Base-by-base conservation (phyloP, 2,113 vertebrate species). In the Sebastes fasciatus region DNA sequence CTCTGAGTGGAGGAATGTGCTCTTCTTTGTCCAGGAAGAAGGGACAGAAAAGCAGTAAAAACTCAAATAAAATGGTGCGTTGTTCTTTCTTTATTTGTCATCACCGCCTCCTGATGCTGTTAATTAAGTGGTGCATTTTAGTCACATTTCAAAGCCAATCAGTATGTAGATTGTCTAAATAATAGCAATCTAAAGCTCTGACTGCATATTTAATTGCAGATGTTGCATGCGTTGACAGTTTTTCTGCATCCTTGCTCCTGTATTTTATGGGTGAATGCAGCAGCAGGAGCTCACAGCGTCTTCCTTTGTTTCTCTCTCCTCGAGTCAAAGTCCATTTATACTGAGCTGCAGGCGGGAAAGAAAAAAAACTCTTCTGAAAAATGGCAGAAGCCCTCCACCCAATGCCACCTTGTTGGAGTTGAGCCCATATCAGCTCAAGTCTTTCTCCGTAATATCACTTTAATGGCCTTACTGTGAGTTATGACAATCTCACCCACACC, bases 401-500 rank as follows among this genome's bases (percentile, higher is more conserved):
- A 45, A 51, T 70, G 64, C 80, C 81, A 65, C 78, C 68, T 82
- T 62, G 82, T 88, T 86, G 80, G 86, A 92, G 86, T 93, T 89
- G 84, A 93, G 86, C 79, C 86, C 86, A 8, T 49, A 74, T 85
- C 81, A 86, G 85, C 86, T 65, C 48, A 89, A 87, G 85, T 84
- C 89, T 79, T 58, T 91, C 88, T 75, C 81, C 60, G 80, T 92
- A 92, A 94, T 94, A 91, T 91, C 76, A 79, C 90, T 94, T 94
- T 95, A 95, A 95, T 93, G 91, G 88, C 86, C 84, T 89, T 87
- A 86, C 94, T 93, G 90, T 95, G 94, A 95, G 91, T 95, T 95
- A 95, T 94, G 94, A 92, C 93, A 92, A 94, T 92, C 89, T 93
- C 83, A 83, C 76, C 89, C 90, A 79, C 84, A 86, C 86, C 61